These are phyloP conservation scores for Pipistrellus pygmaeus DNA, from an alignment of 2,797 vertebrate species.

Conservation along the genomic window DNA sequence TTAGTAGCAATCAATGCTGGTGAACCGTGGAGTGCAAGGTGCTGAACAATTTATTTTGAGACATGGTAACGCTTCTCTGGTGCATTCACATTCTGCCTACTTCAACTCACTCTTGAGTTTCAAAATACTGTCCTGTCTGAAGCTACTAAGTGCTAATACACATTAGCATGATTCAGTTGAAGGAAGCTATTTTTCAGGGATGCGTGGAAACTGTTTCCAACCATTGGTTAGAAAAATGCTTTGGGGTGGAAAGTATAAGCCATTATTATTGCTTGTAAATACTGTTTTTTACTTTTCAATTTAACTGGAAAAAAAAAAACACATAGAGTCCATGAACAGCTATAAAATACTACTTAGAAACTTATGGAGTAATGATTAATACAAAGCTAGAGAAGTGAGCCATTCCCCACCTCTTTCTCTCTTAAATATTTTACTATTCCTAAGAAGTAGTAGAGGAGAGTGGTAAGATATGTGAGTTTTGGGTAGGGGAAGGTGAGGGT, in stretches of 20 bases:
- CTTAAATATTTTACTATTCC: neutral
- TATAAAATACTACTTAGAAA: conserved; percentile 44
- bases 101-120: conserved; percentile 71
- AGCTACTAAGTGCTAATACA: conserved; percentile 76
- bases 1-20: neutral
- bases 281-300: conserved; percentile 63
- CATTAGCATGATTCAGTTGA: conserved; percentile 71
- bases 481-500: too few relatives aligned
- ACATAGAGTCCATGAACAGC: neutral
- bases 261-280: conserved; percentile 59
- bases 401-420: neutral
- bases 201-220: conserved; percentile 60
- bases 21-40: neutral
- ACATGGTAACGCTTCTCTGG: conserved; percentile 28
- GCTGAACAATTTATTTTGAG: conserved; percentile 57
- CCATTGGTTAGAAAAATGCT: conserved; percentile 62
- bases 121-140: conserved; percentile 67
- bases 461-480: neutral
- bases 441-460: neutral
- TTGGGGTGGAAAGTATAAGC: conserved; percentile 54
- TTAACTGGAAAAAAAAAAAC: conserved; percentile 75
- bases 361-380: neutral
- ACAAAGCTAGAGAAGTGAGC: neutral
- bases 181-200: conserved; percentile 68
- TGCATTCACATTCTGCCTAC: conserved; percentile 56